Evolutionary conservation across 2,888 invertebrate species (phyloP), one percentile per base, ranked within the genome.

Genomic region (Phalera bucephala): DNA sequence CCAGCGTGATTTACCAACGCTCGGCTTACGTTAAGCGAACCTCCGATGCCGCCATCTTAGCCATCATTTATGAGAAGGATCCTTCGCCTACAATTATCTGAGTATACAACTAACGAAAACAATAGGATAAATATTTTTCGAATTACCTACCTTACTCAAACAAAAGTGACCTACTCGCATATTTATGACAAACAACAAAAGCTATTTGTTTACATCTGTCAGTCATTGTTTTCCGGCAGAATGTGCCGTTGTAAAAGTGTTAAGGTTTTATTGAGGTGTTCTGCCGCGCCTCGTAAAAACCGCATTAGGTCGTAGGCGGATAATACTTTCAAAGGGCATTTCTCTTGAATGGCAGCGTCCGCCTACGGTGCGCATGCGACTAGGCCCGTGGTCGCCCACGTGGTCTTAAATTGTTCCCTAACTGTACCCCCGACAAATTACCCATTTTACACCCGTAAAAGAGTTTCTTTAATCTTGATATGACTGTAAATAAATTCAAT

Each of bases 381-480:
- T 40, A 53, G 51, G 48, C 61, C 72, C 77, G 76, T n/a, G n/a
- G 76, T 82, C 84, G 79, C 88, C 86, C 63, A 86, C 88, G 47
- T 61, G 54, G 56, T 61, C 67, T 71, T 85, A 85, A 86, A 84
- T 80, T 72, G 69, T 76, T 67, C 69, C 62, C 64, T 86, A 86
- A 85, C 85, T 78, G 86, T 80, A 79, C 68, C 51, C 44, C 58
- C 70, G 77, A 84, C 84, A 85, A 85, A 85, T 86, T 80, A 71
- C 73, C 68, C 56, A 50, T 72, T 62, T 68, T 61, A 59, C 62
- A 58, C 53, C 54, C 54, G 52, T 62, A 67, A 68, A 68, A 71
- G 62, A 53, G 40, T 59, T 63, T 65, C 62, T 71, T 76, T 74
- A 63, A 62, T 75, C 68, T 72, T 72, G 72, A 79, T n/a, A 60